Conservation (phyloP, 2,113 vertebrate genomes). For the Chamaetylas fuelleborni region DNA sequence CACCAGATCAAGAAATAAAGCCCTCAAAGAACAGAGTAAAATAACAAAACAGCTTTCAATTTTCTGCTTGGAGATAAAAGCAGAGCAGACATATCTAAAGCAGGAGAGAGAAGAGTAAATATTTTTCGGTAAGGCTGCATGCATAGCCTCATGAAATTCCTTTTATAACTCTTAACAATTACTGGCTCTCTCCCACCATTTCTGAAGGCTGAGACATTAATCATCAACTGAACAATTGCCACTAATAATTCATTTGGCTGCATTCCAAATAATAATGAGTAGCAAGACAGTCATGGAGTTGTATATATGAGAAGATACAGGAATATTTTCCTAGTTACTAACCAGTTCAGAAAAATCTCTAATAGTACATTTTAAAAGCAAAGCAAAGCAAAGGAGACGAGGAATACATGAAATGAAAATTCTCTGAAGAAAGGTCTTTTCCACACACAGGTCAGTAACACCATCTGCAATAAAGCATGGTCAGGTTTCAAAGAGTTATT, state of each 20-base stretch:
- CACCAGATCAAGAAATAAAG: background rate
- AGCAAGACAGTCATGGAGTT: background rate
- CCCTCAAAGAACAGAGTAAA: background rate
- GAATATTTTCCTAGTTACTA: background rate
- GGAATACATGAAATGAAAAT: background rate
- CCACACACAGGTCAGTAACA: background rate
- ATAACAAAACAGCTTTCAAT: background rate
- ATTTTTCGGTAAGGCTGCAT: background rate
- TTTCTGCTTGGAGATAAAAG: background rate
- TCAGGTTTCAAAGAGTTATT: background rate
- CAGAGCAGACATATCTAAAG: background rate
- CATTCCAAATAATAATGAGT: background rate
- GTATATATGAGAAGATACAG: background rate
- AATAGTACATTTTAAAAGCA: background rate
- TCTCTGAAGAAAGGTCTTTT: background rate
- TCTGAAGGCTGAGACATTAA: background rate
- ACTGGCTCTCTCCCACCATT: background rate
- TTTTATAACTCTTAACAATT: background rate
- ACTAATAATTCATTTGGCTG: background rate
- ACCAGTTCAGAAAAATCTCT: background rate
- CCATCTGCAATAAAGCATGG: background rate
- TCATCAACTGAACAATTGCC: background rate
- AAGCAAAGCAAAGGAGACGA: background rate
- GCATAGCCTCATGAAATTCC: background rate
- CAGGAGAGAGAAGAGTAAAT: background rate